Evolutionary conservation across 2,888 invertebrate species (phyloP).

Genomic region (Mongoloraphidia duomilia): DNA sequence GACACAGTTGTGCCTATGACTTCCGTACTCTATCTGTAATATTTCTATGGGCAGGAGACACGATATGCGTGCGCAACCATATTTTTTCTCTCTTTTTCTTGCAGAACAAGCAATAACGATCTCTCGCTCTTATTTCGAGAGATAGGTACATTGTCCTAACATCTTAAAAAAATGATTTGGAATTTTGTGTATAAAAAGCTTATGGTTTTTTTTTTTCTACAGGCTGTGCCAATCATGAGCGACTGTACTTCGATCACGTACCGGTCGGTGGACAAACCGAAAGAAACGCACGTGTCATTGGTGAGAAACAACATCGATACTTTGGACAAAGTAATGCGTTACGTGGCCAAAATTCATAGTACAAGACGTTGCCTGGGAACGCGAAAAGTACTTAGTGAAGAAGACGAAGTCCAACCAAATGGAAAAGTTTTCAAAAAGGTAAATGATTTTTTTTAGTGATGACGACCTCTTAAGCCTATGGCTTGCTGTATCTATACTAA

Average conservation of each 20-base stretch:
- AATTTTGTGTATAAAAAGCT: too few relatives aligned
- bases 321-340: slow-evolving; percentile 70
- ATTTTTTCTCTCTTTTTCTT: too few relatives aligned
- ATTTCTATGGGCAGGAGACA: too few relatives aligned
- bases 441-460: slow-evolving; percentile 5
- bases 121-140: too few relatives aligned
- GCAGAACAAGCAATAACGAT: too few relatives aligned
- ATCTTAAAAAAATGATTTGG: too few relatives aligned
- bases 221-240: slow-evolving; percentile 56
- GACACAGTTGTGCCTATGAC: too few relatives aligned
- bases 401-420: slow-evolving; percentile 87
- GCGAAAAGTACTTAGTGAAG: slow-evolving; percentile 77
- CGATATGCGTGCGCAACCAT: too few relatives aligned
- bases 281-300: slow-evolving; percentile 55
- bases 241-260: slow-evolving; percentile 56
- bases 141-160: too few relatives aligned
- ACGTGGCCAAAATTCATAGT: slow-evolving; percentile 59
- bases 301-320: slow-evolving; percentile 64
- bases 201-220: slow-evolving; percentile 11
- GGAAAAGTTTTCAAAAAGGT: slow-evolving; percentile 94
- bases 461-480: neutral
- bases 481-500: neutral
- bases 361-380: slow-evolving; percentile 75
- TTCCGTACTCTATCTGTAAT: too few relatives aligned
- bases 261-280: slow-evolving; percentile 54